Evolutionary conservation across 2,888 invertebrate genomes (phyloP).

Genomic region (Philaethria dido): DNA sequence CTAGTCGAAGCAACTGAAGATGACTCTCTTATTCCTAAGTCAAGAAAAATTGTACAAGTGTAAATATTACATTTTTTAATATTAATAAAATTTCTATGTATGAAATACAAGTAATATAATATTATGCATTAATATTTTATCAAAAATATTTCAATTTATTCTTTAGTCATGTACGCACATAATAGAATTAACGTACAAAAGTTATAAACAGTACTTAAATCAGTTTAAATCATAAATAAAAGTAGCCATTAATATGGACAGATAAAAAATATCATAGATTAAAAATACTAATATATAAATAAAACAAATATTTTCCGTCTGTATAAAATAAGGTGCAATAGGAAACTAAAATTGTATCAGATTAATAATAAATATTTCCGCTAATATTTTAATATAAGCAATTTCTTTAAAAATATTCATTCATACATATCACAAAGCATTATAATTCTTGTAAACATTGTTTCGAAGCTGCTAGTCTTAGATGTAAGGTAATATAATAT

Average conservation of each 20-base stretch:
- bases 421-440: constrained; percentile 76
- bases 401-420: constrained; percentile 42
- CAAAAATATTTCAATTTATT: constrained; percentile 11
- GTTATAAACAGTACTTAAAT: background rate
- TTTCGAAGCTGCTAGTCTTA: constrained; percentile 78
- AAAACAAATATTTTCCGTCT: constrained; percentile 13
- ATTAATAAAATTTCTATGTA: constrained; percentile 24
- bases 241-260: background rate
- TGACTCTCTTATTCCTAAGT: constrained; percentile 76
- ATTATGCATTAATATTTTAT: background rate
- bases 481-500: constrained; percentile 62
- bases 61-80: constrained; percentile 52
- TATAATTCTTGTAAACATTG: constrained; percentile 69
- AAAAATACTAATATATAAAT: constrained; percentile 2
- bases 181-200: constrained; percentile 7
- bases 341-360: constrained; percentile 3
- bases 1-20: constrained; percentile 82
- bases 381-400: background rate
- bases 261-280: constrained; percentile 5
- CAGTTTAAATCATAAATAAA: constrained; percentile 5
- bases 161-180: constrained; percentile 16
- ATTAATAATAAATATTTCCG: background rate
- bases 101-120: constrained; percentile 21
- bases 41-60: constrained; percentile 79
- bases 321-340: constrained; percentile 17